Evolutionary conservation across 2,113 vertebrate genomes (phyloP).

Genomic region (Pygoscelis antarcticus): DNA sequence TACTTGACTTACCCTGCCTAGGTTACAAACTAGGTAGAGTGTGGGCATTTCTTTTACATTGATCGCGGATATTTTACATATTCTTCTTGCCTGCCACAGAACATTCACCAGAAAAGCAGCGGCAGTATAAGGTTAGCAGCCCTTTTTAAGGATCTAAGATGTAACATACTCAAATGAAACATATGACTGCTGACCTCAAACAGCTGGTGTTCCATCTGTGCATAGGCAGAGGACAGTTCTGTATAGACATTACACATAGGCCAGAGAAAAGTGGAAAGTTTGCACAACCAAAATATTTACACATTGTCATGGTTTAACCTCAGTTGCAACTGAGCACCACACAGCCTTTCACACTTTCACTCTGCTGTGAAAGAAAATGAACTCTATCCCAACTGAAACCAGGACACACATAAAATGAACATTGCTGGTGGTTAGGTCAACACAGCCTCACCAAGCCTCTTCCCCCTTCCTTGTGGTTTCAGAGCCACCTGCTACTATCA

Average conservation of each 20-base stretch:
- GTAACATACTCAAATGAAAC: not conserved
- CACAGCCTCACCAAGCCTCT: not conserved
- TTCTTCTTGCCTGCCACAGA: not conserved
- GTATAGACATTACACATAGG: accelerated
- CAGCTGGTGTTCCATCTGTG: not conserved
- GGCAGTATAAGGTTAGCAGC: not conserved
- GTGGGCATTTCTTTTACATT: not conserved
- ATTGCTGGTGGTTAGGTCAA: not conserved
- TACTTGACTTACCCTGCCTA: not conserved
- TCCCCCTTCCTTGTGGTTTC: not conserved
- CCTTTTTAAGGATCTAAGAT: not conserved
- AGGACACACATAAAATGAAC: not conserved
- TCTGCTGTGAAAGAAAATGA: no score
- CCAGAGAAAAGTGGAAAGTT: not conserved
- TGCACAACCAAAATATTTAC: not conserved
- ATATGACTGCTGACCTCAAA: not conserved
- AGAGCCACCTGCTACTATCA: not conserved
- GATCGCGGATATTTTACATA: accelerated
- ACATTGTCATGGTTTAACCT: no score
- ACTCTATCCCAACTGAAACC: no score
- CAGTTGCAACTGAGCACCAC: no score
- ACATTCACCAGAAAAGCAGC: not conserved
- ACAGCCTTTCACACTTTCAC: no score
- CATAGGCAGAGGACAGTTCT: not conserved
- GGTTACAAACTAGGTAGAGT: not conserved